phyloP scores from a whole-genome alignment of 2,797 vertebrate species.

The Manis javanica region DNA sequence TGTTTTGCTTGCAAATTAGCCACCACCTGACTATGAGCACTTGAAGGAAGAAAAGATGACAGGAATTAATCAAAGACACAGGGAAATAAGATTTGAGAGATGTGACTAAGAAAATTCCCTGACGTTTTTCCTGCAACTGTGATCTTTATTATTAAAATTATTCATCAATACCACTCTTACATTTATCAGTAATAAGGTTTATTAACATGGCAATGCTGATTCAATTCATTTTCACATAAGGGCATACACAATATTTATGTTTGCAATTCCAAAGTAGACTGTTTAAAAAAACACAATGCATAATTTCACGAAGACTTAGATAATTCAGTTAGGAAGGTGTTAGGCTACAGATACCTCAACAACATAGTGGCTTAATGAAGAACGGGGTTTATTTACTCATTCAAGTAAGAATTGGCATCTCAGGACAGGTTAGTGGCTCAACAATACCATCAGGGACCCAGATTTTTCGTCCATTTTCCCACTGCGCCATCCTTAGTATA shows the following conservation, averaged over 20 bases:
- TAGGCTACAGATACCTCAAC: not conserved
- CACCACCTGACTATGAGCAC: not conserved
- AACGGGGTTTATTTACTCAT: not conserved
- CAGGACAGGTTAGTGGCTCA: not conserved
- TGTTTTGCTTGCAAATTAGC: not conserved
- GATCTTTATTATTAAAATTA: constrained; percentile 8
- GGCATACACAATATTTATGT: not conserved
- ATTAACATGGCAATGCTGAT: constrained; percentile 19
- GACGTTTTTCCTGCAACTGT: not conserved
- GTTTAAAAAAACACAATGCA: constrained; percentile 17
- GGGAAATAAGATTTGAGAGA: not conserved
- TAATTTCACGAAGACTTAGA: constrained; percentile 14
- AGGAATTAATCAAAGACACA: not conserved
- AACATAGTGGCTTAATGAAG: not conserved
- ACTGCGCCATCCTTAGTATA: not conserved
- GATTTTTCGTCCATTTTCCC: not conserved
- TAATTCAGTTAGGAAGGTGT: not conserved
- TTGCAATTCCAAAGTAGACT: not conserved
- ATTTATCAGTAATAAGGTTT: not conserved
- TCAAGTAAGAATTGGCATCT: not conserved
- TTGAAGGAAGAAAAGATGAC: not conserved
- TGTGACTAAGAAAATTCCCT: not conserved
- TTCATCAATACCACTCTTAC: not conserved
- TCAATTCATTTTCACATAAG: constrained; percentile 13
- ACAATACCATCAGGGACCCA: not conserved